Base-by-base conservation (phyloP, 2,888 invertebrate species). In the Spilosoma lubricipeda region DNA sequence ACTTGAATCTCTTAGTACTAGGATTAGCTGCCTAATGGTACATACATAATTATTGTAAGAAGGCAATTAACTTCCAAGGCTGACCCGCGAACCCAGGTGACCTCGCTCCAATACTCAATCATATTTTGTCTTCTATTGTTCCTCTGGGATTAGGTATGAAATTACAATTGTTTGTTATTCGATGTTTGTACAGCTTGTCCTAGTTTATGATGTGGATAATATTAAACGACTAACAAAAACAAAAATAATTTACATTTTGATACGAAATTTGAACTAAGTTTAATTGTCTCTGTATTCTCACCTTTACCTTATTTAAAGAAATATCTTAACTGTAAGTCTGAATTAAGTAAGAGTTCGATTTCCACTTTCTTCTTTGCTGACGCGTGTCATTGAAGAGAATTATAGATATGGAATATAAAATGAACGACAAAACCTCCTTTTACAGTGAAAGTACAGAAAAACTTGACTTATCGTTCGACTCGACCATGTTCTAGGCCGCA, bases 101-200 rank as follows among this genome's bases (percentile, higher is more conserved):
- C 69, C 74, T 74, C 80, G 80, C 77, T 76, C 67, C 76, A 82
- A 48, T 77, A 76, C 77, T 76, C 74, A 84, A 80, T 82, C 72
- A 82, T 80, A 84, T 80, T 83, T 78, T 82, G 74, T 76, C 74
- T 79, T 67, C 71, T 70, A 83, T 83, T 85, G 77, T 83, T 82
- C 82, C 82, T 74, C 63, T 56, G 84, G 80, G 76, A 78, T 83
- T 78, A 75, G 71, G 73, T 77, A 68, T 73, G 72, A 73, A 76
- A 83, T 85, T 81, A 72, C 75, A 69, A 77, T 71, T 67, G 69
- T 77, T 72, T 78, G 68, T 77, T 77, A 73, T 74, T 75, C 67
- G 72, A 72, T 70, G 71, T 76, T 59, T 69, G 67, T 77, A 78
- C n/a, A 65, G 69, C 73, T 45, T 67, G 36, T 36, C 5, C 18